These are phyloP conservation scores for Phoebastria nigripes DNA, from an alignment of 2,797 vertebrate species.

Conservation along the genomic window DNA sequence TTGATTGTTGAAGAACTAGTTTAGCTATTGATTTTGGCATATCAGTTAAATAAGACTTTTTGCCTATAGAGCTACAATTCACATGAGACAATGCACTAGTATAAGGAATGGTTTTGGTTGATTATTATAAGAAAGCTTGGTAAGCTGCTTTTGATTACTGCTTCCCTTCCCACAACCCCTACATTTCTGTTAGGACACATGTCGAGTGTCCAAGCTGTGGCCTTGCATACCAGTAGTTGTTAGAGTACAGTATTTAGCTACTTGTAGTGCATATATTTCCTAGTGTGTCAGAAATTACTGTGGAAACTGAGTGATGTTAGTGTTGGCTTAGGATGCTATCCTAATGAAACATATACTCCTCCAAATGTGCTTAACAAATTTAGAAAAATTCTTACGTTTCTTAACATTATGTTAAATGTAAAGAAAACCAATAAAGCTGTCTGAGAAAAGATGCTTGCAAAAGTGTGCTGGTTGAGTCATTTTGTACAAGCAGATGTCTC, in stretches of 20 bases:
- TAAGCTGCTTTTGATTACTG: not conserved
- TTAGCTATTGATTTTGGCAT: not conserved
- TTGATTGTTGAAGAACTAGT: not conserved
- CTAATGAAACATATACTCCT: not conserved
- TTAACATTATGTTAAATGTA: constrained; percentile 8
- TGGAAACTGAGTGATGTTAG: not conserved
- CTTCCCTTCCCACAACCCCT: not conserved
- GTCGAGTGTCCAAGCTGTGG: not conserved
- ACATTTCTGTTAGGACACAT: not conserved
- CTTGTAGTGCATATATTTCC: not conserved
- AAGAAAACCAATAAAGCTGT: not conserved
- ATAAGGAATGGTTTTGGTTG: not conserved
- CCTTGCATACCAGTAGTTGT: not conserved
- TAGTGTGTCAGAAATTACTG: not conserved
- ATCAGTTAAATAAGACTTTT: not conserved
- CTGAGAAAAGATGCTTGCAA: not conserved
- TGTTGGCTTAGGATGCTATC: not conserved
- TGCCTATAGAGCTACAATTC: not conserved
- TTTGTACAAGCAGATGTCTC: not conserved
- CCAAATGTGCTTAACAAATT: not conserved
- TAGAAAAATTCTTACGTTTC: not conserved
- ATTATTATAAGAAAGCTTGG: not conserved
- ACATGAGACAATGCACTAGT: accelerated
- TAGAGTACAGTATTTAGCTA: not conserved
- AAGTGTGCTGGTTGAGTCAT: constrained; percentile 4